A percentile compares a stretch with the other conserved stretches of the same genome.
phyloP scores from a whole-genome alignment of 2,113 vertebrate species.

The Micronisus gabar region DNA sequence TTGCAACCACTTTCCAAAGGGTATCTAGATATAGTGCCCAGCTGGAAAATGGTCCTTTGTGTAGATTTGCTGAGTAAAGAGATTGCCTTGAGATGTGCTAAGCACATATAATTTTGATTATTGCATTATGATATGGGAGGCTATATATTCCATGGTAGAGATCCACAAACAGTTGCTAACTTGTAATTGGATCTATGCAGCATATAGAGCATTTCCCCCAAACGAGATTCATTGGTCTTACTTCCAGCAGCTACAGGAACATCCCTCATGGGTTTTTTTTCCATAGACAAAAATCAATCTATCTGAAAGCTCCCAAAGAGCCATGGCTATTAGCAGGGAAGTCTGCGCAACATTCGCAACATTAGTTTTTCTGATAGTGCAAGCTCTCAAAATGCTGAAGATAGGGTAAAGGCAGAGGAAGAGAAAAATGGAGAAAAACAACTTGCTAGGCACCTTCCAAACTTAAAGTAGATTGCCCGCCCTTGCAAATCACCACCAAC shows the following conservation, averaged over 20 bases:
- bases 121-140: background rate
- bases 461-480: background rate
- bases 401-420: background rate
- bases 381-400: background rate
- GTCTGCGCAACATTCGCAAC: fast-evolving
- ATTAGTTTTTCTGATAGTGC: background rate
- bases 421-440: background rate
- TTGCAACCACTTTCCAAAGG: background rate
- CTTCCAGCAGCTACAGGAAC: background rate
- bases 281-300: background rate
- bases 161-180: background rate
- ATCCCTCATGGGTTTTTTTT: fast-evolving
- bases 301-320: background rate
- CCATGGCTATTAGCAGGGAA: background rate
- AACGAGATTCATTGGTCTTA: background rate
- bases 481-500: background rate
- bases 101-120: background rate
- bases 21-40: background rate
- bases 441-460: background rate
- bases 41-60: background rate
- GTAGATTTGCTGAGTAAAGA: conserved; percentile 1
- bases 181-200: background rate
- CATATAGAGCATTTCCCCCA: background rate
- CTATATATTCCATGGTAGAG: background rate
- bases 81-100: background rate